Base-by-base conservation (phyloP, 2,113 vertebrate genomes). In the Nesoenas mayeri region DNA sequence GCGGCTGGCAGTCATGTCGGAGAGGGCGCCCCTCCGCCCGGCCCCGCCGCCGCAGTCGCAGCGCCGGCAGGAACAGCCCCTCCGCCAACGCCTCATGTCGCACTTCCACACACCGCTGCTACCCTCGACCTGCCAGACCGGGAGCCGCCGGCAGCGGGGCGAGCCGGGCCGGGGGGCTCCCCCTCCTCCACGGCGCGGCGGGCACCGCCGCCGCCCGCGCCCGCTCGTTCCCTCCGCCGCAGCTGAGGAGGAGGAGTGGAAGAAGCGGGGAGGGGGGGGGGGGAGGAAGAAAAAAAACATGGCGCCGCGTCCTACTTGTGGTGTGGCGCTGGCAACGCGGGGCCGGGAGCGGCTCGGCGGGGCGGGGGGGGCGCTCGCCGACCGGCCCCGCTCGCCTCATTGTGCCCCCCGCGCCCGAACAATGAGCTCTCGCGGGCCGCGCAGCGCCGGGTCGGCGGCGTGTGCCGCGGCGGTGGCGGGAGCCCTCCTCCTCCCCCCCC, bases 301-400 rank as follows among this genome's bases (percentile, higher is more conserved):
- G 98, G 97, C 98, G 97, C 96, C 98, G 95, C 93, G 95, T 97
- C 98, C 97, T 97, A 92, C 92, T 96, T 96, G 94, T 57, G 91
- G 95, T 75, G 74, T 72, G 95, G 89, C 79, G 95, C 95, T 86
- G 83, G 51, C 96, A 60, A 72, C 89, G 81, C 89, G 80, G 80
- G 92, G 91, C 86, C 69, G 79, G 91, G 94, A 92, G 91, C 83
- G 95, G 86, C 67, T 69, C 60, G 42, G 79, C 88, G 92, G 93
- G 91, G 96, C 32, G 78, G 42, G 65, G 57, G n/a, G 20, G 36
- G 12, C 25, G 62, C 66, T 24, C 44, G 40, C n/a, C 53, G n/a
- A 19, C 20, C 26, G 20, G 58, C n/a, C 42, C 64, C 88, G 47
- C 36, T 66, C 29, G 66, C 61, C 51, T 75, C 51, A 10, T 15